phyloP scores from a whole-genome alignment of 2,888 invertebrate genomes.

The Epistrophe grossulariae region DNA sequence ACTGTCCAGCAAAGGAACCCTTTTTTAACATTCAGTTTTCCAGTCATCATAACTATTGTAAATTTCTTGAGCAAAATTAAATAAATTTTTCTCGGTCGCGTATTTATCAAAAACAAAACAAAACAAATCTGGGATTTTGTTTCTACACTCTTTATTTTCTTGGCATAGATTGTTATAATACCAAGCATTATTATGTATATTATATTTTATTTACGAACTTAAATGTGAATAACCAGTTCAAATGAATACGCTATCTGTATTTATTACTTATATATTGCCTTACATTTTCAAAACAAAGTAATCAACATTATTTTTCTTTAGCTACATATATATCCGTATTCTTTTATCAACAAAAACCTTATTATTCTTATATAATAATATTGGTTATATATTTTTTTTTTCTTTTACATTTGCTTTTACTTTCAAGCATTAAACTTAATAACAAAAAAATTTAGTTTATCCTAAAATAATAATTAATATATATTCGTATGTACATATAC shows the following conservation, averaged over 20 bases:
- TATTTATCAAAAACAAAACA: background rate
- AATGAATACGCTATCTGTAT: constrained; percentile 20
- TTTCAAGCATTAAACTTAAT: background rate
- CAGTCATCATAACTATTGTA: too few relatives aligned
- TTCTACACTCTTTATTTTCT: constrained; percentile 60
- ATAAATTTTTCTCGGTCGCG: too few relatives aligned
- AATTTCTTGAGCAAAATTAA: too few relatives aligned
- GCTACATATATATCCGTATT: background rate
- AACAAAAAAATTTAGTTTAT: constrained; percentile 3
- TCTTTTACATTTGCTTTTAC: background rate
- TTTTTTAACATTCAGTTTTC: too few relatives aligned
- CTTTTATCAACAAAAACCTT: background rate
- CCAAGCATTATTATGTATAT: constrained; percentile 31
- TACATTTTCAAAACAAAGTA: constrained; percentile 20
- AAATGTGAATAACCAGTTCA: constrained; percentile 55
- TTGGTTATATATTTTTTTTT: background rate
- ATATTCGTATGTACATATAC: background rate
- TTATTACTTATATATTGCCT: constrained; percentile 56
- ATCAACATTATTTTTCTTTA: constrained; percentile 8
- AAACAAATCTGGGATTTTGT: constrained; percentile 13
- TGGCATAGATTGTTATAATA: constrained; percentile 56
- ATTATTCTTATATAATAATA: background rate
- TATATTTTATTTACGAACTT: constrained; percentile 20
- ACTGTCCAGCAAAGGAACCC: too few relatives aligned
- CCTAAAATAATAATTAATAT: constrained; percentile 23